These are phyloP conservation scores for Mastomys coucha DNA, from an alignment of 2,113 vertebrate genomes.

Conservation along the genomic window DNA sequence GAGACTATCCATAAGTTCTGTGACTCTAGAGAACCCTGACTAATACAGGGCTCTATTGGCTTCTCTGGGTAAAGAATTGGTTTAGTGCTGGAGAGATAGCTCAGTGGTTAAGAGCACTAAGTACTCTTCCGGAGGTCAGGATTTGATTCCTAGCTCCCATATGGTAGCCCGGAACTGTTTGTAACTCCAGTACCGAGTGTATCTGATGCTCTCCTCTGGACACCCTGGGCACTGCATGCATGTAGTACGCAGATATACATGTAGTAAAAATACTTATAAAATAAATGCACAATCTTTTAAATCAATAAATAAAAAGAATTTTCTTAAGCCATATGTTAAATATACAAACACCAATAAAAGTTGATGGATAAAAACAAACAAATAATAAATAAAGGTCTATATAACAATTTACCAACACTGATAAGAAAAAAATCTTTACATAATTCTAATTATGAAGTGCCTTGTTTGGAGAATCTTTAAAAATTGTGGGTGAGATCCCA, in stretches of 20 bases:
- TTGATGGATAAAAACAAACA: neutral
- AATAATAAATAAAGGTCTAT: neutral
- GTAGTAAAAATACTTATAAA: neutral
- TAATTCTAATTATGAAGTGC: neutral
- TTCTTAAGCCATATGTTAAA: neutral
- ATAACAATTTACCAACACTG: neutral
- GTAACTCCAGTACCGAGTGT: neutral
- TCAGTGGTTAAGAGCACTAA: neutral
- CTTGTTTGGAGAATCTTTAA: neutral
- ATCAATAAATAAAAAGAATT: neutral
- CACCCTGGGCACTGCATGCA: neutral
- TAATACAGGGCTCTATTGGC: too few species aligned
- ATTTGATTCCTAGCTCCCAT: neutral
- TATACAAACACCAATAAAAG: neutral
- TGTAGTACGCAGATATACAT: neutral
- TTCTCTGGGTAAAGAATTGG: neutral
- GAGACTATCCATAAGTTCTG: too few species aligned
- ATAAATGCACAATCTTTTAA: neutral
- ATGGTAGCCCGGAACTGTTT: neutral
- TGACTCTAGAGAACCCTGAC: too few species aligned
- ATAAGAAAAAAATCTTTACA: neutral
- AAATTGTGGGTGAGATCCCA: neutral
- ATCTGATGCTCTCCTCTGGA: neutral
- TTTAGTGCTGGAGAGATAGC: neutral
- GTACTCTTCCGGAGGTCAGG: neutral